Evolutionary conservation across 2,888 invertebrate genomes (phyloP), one percentile per base, ranked within the genome.

Genomic region (Drosophila barbarae): DNA sequence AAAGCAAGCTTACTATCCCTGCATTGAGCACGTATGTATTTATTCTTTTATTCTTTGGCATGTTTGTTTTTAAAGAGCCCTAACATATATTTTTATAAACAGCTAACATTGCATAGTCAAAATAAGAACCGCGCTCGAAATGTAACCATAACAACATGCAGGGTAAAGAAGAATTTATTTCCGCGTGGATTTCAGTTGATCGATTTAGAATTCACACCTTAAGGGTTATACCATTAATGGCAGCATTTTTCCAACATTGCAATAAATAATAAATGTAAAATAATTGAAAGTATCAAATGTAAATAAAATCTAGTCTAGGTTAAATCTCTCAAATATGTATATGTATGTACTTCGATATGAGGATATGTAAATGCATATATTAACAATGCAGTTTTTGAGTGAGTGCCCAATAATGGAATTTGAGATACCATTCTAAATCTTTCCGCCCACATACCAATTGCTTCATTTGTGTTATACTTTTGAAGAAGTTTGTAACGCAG

Each of bases 11-110:
- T 50, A 21, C 10, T 23, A 42, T 65, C 28, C 34, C 55, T 54
- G 68, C 64, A 35, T 30, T 41, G 23, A 44, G 38, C 44, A 66
- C 44, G 44, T 47, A 35, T 49, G 39, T 34, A 57, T 26, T 39
- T 26, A 26, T n/a, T 18, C 18, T 18, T 26, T 41, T 60, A 23
- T n/a, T 6, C 4, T 21, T 41, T 18, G 28, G 39, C 32, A n/a
- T 32, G 41, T 44, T 32, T 47, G 5, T 46, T 46, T 46, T 15
- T 28, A 28, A 9, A 18, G 8, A 46, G 8, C 8, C 30, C 13
- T 30, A 30, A 30, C 18, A 8, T 18, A 10, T 15, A 12, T 18
- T 12, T 18, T 15, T 28, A 18, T 44, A 3, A 6, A 44, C 15
- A 18, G 7, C 12, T 15, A 44, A 15, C 15, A 10, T 9, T 9